A percentile compares a stretch with the other conserved stretches of the same genome.
phyloP scores from a whole-genome alignment of 2,113 vertebrate genomes.

The Galbula dea region DNA sequence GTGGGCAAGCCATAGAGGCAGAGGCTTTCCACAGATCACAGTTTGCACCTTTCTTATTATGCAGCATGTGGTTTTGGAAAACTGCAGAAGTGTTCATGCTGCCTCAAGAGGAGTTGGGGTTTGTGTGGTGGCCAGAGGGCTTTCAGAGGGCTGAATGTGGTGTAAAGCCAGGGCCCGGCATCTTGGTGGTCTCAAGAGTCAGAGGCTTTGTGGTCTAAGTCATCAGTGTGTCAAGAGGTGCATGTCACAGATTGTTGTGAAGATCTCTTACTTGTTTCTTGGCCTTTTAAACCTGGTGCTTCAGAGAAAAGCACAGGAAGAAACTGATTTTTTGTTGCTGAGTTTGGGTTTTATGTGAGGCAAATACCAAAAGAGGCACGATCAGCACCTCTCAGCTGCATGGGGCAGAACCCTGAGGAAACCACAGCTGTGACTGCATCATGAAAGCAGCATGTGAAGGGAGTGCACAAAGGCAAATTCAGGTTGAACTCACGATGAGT shows the following conservation, averaged over 20 bases:
- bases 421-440: background rate
- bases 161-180: background rate
- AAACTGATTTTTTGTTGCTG: background rate
- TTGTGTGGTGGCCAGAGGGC: background rate
- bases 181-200: background rate
- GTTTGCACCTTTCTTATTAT: background rate
- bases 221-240: background rate
- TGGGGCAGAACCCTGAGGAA: background rate
- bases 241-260: background rate
- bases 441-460: accelerated
- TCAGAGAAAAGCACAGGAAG: background rate
- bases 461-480: background rate
- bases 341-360: background rate
- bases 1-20: constrained; percentile 6
- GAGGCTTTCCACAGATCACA: background rate
- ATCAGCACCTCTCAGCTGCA: background rate
- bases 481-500: constrained; percentile 9
- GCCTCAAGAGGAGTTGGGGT: background rate
- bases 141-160: background rate
- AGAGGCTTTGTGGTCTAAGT: background rate
- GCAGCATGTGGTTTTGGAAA: background rate
- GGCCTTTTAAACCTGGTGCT: background rate
- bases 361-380: background rate
- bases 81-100: background rate
- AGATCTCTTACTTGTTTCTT: background rate